Evolutionary conservation across 2,797 vertebrate species (phyloP).

Genomic region (Novumbra hubbsi): DNA sequence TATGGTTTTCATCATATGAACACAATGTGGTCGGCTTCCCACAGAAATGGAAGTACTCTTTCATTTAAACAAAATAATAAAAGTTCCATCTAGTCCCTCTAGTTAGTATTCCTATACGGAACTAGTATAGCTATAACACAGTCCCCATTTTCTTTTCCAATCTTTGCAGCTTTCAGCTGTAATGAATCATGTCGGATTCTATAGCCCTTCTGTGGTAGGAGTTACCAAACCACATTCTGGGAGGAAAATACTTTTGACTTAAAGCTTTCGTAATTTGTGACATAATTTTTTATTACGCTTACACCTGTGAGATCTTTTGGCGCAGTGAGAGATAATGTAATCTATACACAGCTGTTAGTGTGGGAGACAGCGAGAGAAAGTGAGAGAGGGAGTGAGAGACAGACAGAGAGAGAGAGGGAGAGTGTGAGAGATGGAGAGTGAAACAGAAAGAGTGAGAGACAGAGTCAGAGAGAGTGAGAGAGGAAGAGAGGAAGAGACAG

Average conservation of each 20-base stretch:
- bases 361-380: too few species aligned
- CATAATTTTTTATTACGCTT: background rate
- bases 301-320: background rate
- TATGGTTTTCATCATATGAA: background rate
- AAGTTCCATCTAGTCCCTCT: background rate
- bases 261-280: background rate
- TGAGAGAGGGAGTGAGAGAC: background rate
- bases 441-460: too few species aligned
- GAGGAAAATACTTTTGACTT: background rate
- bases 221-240: background rate
- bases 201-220: background rate
- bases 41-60: background rate
- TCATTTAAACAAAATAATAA: background rate
- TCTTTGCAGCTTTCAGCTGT: background rate
- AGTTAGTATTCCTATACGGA: background rate
- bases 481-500: background rate
- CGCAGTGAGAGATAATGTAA: background rate
- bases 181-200: background rate
- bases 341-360: background rate
- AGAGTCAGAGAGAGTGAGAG: background rate
- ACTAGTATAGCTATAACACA: background rate
- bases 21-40: background rate
- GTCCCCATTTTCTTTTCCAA: background rate
- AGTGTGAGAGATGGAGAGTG: too few species aligned
- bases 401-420: too few species aligned